Evolutionary conservation across 2,797 vertebrate species (phyloP).

Genomic region (Gymnopithys bicolor): DNA sequence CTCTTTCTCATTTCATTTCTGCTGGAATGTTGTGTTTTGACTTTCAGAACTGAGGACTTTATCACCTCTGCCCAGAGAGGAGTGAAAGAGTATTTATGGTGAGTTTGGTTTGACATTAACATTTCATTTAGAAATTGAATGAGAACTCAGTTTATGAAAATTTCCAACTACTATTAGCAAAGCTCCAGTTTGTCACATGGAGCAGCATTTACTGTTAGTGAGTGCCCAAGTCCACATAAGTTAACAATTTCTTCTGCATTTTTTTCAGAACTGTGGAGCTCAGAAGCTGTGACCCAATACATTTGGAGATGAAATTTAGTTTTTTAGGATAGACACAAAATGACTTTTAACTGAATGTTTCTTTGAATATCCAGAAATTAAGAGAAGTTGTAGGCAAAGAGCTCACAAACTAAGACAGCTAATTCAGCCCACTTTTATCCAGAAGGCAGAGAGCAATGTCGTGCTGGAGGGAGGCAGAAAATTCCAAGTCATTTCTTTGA

Average conservation of each 20-base stretch:
- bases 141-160: background rate
- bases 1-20: background rate
- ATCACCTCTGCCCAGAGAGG: background rate
- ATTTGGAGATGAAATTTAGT: background rate
- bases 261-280: background rate
- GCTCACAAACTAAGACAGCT: background rate
- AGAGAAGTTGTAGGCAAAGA: background rate
- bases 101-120: background rate
- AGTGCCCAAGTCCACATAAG: background rate
- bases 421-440: rapidly evolving
- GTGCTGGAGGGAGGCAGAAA: background rate
- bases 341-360: background rate
- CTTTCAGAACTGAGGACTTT: background rate
- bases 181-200: background rate
- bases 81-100: background rate
- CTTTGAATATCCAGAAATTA: background rate
- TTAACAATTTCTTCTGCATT: background rate
- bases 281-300: background rate
- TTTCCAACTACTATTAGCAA: background rate
- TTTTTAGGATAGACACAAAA: background rate
- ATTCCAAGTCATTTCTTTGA: background rate
- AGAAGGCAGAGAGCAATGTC: background rate
- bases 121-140: background rate
- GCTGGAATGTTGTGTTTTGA: background rate
- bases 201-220: background rate